Base-by-base conservation (phyloP, 1,140 invertebrate genomes). In the Oedothorax gibbosus region DNA sequence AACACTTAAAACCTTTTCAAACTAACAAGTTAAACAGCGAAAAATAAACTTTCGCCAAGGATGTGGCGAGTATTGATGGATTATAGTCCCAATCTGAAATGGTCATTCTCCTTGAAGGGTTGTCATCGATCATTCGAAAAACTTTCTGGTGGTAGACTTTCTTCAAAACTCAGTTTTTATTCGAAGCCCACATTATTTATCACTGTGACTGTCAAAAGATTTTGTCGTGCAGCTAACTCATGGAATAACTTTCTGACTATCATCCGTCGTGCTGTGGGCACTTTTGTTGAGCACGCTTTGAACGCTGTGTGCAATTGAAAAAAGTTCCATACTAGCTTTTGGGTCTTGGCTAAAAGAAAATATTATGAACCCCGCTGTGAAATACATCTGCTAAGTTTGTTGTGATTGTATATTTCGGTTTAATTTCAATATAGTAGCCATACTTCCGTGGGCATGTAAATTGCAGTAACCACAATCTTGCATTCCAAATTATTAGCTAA, bases 101-200 rank as follows among this genome's bases (percentile, higher is more conserved):
- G 78, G 78, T 80, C 78, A 80, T 80, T 80, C 57, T 56, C 35
- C 14, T 15, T 69, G 66, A 80, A 80, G 65, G 66, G 65, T 71
- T 69, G 35, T 15, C 78, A 80, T 80, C 78, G 65, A 80, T 80
- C 78, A 80, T 79, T 18, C 35, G 7, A 15, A 57, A 66, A 79
- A 80, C 78, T 80, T 80, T 80, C 78, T 80, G 49, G 57, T 2
- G 64, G 76, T 79, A 21, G 64, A 80, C 78, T 80, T 80, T 80
- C 10, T 35, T 5, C 51, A 56, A 71, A 80, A 71, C 78, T 69
- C 21, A 71, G 51, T 80, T 80, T 80, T 80, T 80, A 80, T 80
- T 80, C 66, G 78, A 80, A n/a, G 78, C 60, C 14, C 51, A 71
- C 78, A 80, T 80, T 80, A 80, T 80, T 80, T 57, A 80, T 80